phyloP scores from a whole-genome alignment of 2,113 vertebrate genomes.

The Malurus elegans region DNA sequence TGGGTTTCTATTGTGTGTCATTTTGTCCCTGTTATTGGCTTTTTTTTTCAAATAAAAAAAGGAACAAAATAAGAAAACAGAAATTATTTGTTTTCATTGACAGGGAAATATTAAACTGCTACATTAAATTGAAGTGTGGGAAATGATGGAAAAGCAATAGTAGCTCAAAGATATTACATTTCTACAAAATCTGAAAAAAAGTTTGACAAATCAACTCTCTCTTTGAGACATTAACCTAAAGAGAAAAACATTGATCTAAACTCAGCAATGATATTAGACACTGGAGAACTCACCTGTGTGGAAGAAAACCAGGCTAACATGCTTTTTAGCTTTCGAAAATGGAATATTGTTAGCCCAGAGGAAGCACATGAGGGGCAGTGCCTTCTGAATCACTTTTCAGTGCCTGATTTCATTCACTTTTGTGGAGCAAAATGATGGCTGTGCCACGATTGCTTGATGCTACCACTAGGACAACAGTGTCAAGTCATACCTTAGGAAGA shows the following conservation, averaged over 20 bases:
- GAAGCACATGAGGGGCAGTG: neutral
- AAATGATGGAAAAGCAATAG: neutral
- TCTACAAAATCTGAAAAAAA: neutral
- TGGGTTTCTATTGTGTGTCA: neutral
- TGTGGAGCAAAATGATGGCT: neutral
- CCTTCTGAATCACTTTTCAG: neutral
- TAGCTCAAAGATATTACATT: neutral
- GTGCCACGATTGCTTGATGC: fast-evolving
- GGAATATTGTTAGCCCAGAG: neutral
- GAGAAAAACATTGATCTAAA: neutral
- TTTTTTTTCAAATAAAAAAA: neutral
- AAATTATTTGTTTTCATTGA: neutral
- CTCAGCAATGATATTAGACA: neutral
- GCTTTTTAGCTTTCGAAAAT: neutral
- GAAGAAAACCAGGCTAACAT: neutral
- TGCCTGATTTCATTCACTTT: neutral
- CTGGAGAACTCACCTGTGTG: neutral
- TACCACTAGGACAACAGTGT: neutral
- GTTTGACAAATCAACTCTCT: neutral
- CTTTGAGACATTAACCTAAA: neutral
- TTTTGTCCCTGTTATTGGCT: neutral
- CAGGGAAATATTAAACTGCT: neutral
- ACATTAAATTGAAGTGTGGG: neutral
- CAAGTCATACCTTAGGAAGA: neutral
- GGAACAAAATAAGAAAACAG: neutral